Percentiles rank a stretch among this genome's conserved stretches.
phyloP scores from a whole-genome alignment of 35 echinoderm and acorn worm genomes.

The Heliocidaris erythrogramma region DNA sequence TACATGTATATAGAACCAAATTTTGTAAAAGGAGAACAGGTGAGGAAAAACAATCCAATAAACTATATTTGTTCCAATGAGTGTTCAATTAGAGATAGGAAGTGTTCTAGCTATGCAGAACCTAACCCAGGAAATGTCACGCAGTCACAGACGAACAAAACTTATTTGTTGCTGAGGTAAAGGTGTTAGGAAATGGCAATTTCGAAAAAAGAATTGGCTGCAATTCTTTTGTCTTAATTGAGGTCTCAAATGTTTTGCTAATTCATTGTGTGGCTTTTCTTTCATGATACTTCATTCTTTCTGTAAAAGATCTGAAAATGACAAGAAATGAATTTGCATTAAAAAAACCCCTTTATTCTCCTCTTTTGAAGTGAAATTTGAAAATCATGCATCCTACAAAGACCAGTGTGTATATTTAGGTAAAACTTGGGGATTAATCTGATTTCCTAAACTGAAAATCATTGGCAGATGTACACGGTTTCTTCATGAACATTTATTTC shows the following conservation, averaged over 20 bases:
- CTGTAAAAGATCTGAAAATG: background rate
- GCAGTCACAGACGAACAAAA: background rate
- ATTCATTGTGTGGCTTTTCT: background rate
- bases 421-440: background rate
- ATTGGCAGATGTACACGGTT: background rate
- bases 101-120: background rate
- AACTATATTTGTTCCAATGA: background rate
- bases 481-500: background rate
- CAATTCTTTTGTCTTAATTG: background rate
- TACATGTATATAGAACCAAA: too few species aligned
- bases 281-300: background rate
- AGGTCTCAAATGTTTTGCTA: background rate
- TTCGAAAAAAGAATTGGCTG: background rate
- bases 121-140: background rate
- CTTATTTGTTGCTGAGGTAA: background rate
- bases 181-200: background rate
- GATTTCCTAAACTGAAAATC: background rate
- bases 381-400: too few species aligned
- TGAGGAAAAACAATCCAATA: too few species aligned
- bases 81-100: background rate
- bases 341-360: background rate
- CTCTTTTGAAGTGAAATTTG: background rate
- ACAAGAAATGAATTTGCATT: background rate
- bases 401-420: background rate
- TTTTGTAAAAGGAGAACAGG: too few species aligned